Evolutionary conservation across 2,113 vertebrate genomes (phyloP).

Genomic region (Circaetus gallicus): DNA sequence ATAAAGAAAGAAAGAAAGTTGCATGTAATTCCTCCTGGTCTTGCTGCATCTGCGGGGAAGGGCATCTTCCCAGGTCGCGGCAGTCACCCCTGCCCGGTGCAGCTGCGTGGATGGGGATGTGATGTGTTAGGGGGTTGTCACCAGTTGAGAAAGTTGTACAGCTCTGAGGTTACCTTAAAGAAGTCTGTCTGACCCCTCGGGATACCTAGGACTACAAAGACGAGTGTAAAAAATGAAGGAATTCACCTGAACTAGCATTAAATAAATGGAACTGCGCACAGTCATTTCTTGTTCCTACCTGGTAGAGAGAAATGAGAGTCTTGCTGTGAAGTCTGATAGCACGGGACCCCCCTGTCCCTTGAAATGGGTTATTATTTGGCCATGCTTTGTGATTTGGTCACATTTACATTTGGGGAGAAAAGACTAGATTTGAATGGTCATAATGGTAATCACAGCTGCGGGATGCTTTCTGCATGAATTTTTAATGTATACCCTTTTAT

Average conservation of each 20-base stretch:
- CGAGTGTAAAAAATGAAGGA: fast-evolving
- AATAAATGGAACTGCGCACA: fast-evolving
- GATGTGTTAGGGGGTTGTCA: background rate
- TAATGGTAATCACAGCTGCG: fast-evolving
- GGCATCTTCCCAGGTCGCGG: fast-evolving
- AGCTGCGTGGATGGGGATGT: fast-evolving
- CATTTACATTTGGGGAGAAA: background rate
- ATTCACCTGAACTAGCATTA: background rate
- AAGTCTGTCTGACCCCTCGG: background rate
- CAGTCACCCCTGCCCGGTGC: fast-evolving
- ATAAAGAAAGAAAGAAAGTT: background rate
- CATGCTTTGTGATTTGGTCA: background rate
- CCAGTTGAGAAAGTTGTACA: background rate
- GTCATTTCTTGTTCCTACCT: background rate
- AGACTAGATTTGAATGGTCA: background rate
- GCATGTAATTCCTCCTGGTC: background rate
- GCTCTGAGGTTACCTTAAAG: background rate
- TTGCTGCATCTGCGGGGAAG: background rate
- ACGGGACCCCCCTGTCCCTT: background rate
- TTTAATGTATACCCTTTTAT: background rate
- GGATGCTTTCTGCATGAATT: background rate
- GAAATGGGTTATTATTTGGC: background rate
- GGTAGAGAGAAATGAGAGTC: background rate
- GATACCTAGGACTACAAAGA: background rate
- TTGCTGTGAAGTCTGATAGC: background rate